Percentiles rank a stretch among this genome's conserved stretches.
Conservation (phyloP, 2,797 vertebrate species). For the Mus spretus region DNA sequence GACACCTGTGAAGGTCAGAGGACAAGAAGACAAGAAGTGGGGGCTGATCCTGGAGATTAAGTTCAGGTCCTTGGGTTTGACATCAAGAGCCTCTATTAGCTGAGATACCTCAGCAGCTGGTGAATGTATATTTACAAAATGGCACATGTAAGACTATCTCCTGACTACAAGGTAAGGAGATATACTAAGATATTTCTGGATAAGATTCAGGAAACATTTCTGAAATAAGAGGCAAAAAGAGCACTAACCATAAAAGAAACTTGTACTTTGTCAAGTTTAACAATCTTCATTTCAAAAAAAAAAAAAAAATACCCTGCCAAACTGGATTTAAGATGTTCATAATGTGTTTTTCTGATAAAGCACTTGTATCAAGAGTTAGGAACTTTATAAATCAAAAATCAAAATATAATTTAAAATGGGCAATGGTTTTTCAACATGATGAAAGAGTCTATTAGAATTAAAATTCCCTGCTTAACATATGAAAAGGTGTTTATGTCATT, state of each 20-base stretch:
- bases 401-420: not conserved
- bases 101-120: not conserved
- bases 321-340: not conserved
- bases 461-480: slow-evolving; percentile 18
- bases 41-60: not conserved
- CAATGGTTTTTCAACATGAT: not conserved
- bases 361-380: not conserved
- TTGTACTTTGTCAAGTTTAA: not conserved
- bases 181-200: not conserved
- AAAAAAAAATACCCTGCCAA: not conserved
- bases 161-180: not conserved
- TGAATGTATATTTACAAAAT: not conserved
- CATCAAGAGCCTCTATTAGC: not conserved
- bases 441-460: not conserved
- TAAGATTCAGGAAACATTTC: not conserved
- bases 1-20: too few species aligned
- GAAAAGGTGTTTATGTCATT: slow-evolving; percentile 10
- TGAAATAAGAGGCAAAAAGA: not conserved
- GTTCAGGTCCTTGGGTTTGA: not conserved
- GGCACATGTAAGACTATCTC: not conserved
- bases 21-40: too few species aligned
- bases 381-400: slow-evolving; percentile 30
- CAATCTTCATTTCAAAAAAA: slow-evolving; percentile 12
- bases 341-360: not conserved
- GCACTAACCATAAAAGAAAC: not conserved